Evolutionary conservation across 1,140 invertebrate species (phyloP).

Genomic region (Cotesia typhae): DNA sequence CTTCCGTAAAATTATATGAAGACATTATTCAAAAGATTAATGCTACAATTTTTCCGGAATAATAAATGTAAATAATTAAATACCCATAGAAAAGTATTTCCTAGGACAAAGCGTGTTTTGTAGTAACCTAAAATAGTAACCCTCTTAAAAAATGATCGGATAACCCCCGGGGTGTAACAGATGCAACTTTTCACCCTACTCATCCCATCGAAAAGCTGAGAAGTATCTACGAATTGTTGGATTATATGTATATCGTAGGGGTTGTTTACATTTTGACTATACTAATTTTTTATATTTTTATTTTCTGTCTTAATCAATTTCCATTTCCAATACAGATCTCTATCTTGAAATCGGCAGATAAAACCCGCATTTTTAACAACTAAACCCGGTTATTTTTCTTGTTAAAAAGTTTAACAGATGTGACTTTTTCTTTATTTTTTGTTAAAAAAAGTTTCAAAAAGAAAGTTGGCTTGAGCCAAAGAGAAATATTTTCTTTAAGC

Average conservation of each 20-base stretch:
- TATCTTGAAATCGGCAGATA: slow-evolving; percentile 7
- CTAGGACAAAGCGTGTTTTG: neutral
- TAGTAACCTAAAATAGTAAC: slow-evolving; percentile 28
- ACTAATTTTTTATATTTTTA: neutral
- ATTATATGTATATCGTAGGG: neutral
- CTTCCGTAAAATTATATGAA: too few relatives aligned
- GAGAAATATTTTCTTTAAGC: too few relatives aligned
- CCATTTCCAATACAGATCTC: slow-evolving; percentile 23
- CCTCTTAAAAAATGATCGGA: slow-evolving; percentile 50
- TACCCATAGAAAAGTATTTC: neutral
- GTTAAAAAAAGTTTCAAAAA: too few relatives aligned
- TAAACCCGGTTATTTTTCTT: too few relatives aligned
- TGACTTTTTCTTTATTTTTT: too few relatives aligned
- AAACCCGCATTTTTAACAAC: slow-evolving; percentile 10
- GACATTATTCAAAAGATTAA: too few relatives aligned
- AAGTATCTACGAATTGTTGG: neutral
- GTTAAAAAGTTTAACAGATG: too few relatives aligned
- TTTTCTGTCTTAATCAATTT: slow-evolving; percentile 5
- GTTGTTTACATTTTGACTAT: neutral
- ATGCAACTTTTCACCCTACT: slow-evolving; percentile 45
- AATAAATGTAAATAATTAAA: slow-evolving; percentile 5
- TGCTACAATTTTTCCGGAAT: too few relatives aligned
- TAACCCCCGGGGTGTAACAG: slow-evolving; percentile 45
- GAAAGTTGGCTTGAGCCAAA: too few relatives aligned
- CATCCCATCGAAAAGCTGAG: neutral